Percentiles rank a stretch among this genome's conserved stretches.
These are phyloP conservation scores for Brachionus rotundiformis DNA, from an alignment of 1,140 invertebrate genomes.

Conservation along the genomic window DNA sequence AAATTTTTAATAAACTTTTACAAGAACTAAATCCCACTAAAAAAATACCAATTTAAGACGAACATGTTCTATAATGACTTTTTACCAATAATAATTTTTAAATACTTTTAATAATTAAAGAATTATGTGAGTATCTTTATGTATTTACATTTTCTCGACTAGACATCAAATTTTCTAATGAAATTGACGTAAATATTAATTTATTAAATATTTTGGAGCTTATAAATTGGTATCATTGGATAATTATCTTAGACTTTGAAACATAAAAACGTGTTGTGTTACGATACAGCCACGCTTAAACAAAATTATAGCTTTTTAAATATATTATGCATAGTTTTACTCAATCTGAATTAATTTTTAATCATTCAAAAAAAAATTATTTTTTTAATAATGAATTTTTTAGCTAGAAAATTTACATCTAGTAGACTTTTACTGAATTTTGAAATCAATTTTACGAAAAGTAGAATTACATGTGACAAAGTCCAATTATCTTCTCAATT, in stretches of 20 bases:
- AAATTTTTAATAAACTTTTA: no score
- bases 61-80: no score
- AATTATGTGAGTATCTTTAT: no score
- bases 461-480: background rate
- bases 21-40: no score
- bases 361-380: background rate
- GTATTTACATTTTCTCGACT: background rate
- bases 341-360: background rate
- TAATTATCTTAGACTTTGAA: conserved; percentile 23
- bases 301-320: background rate
- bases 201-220: background rate
- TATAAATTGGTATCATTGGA: background rate
- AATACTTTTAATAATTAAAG: no score
- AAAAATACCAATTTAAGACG: no score
- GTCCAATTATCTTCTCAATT: background rate
- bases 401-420: background rate
- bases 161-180: background rate
- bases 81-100: no score
- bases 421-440: conserved; percentile 6
- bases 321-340: background rate
- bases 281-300: conserved; percentile 5
- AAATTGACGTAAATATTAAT: background rate
- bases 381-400: conserved; percentile 24
- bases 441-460: background rate
- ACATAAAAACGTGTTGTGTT: background rate